Evolutionary conservation across 2,113 vertebrate genomes (phyloP), one percentile per base, ranked within the genome.

Genomic region (Tor tambroides): DNA sequence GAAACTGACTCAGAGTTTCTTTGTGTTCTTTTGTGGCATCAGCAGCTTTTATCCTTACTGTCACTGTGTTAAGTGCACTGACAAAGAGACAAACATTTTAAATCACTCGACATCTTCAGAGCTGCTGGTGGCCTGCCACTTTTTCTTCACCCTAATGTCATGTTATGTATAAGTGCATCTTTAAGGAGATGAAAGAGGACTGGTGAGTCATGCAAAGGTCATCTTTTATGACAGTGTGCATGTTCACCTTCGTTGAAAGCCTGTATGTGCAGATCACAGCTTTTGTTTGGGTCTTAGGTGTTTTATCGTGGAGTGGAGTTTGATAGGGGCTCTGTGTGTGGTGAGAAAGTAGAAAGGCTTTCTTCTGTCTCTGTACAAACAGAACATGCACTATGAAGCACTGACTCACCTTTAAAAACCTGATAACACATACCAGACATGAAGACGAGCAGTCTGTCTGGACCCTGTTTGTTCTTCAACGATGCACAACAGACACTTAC

Each of bases 141-240:
- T 84, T 89, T 89, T 87, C 78, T 87, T 83, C 83, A 15, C 74
- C 75, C 85, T 87, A 65, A 63, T 83, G 86, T 79, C 79, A 67
- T 89, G 83, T 85, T 85, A 77, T 84, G 87, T 87, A 41, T 78
- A 77, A 54, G 83, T 74, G 23, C n/a, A 32, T 74, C 61, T 85
- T 85, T 85, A 51, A 72, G 67, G 28, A 89, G 83, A 85, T 87
- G 63, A 87, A 87, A 87, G 85, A 83, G 9, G n/a, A 26, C 4
- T 1, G 46, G 71, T 83, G 88, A 84, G 71, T 85, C 84, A 82
- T 38, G 65, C 32, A 15, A 59, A 32, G 87, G 87, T 38, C 54
- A 38, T 88, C 77, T 82, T 85, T 81, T 72, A 49, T 85, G 61
- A 79, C 30, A 28, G 35, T 59, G 32, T 3, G 23, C 59, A 28